phyloP scores from a whole-genome alignment of 2,113 vertebrate genomes.

The Oreochromis niloticus region DNA sequence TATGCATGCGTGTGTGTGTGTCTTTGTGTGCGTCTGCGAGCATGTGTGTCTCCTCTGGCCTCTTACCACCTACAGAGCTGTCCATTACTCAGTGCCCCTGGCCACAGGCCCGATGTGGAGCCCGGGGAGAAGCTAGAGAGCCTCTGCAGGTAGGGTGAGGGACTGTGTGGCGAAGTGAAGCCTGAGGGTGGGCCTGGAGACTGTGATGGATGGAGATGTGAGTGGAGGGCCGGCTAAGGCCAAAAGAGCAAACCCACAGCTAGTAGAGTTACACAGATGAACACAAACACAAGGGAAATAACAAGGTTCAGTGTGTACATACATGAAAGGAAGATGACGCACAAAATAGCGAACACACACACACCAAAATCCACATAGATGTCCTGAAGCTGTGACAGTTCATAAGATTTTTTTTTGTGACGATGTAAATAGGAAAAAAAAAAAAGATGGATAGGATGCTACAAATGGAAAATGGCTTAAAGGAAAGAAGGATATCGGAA shows the following conservation, averaged over 20 bases:
- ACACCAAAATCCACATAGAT: conserved; percentile 2
- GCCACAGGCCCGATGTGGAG: conserved; percentile 68
- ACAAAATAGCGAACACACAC: neutral
- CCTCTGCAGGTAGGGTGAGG: conserved; percentile 70
- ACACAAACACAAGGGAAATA: conserved; percentile 70
- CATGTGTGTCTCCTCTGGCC: conserved; percentile 46
- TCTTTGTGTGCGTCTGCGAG: conserved; percentile 33
- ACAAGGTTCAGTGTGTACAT: conserved; percentile 18
- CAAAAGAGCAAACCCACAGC: conserved; percentile 55
- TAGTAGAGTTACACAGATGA: conserved; percentile 4
- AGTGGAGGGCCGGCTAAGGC: conserved; percentile 50
- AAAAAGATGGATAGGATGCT: neutral
- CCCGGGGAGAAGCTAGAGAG: conserved; percentile 69
- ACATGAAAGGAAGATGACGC: neutral
- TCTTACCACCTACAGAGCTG: conserved; percentile 49
- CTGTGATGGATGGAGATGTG: conserved; percentile 68
- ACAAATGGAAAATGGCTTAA: neutral
- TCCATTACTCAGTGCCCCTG: conserved; percentile 78
- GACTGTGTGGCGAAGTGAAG: conserved; percentile 19
- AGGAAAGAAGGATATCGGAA: neutral
- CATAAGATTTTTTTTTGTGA: neutral
- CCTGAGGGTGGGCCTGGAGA: conserved; percentile 51
- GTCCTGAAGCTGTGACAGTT: conserved; percentile 17
- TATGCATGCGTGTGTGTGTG: conserved; percentile 21
- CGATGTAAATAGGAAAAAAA: neutral